These are phyloP conservation scores for Virgularia gustaviana DNA, from an alignment of 92 coral and sea anemone species.

Conservation along the genomic window DNA sequence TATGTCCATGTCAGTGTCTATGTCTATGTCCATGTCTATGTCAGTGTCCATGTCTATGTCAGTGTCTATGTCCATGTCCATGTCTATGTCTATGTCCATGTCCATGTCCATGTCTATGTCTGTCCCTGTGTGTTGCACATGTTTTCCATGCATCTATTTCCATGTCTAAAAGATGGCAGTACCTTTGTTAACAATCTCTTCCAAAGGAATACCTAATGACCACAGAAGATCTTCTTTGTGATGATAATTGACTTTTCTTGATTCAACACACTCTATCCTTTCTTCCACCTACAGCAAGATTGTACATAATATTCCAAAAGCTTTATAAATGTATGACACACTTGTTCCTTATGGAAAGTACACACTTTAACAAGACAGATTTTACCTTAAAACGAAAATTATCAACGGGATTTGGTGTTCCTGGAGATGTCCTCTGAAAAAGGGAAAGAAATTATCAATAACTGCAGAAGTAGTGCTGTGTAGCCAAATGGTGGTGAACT, in stretches of 20 bases:
- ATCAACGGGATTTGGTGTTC: conserved; percentile 75
- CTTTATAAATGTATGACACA: background rate
- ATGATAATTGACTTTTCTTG: conserved; percentile 83
- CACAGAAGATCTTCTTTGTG: conserved; percentile 71
- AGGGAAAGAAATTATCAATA: too few relatives aligned
- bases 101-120: too few relatives aligned
- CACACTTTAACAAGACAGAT: background rate
- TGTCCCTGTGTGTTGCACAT: background rate
- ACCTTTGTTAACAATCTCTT: conserved; percentile 90
- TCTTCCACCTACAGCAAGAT: conserved; percentile 71
- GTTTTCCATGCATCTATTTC: background rate
- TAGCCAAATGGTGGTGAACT: too few relatives aligned
- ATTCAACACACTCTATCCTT: conserved; percentile 73
- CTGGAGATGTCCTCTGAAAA: conserved; percentile 69
- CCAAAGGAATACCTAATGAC: conserved; percentile 81
- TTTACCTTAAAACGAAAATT: conserved; percentile 87
- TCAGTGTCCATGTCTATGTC: too few relatives aligned
- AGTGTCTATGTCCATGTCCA: too few relatives aligned
- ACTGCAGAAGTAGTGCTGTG: too few relatives aligned
- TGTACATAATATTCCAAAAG: background rate
- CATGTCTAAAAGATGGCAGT: background rate
- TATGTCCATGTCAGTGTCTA: too few relatives aligned
- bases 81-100: too few relatives aligned
- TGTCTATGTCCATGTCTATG: too few relatives aligned
- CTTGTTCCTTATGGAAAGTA: background rate